These are phyloP conservation scores for Drosophila leontia DNA, from an alignment of 1,140 invertebrate genomes.

Conservation along the genomic window DNA sequence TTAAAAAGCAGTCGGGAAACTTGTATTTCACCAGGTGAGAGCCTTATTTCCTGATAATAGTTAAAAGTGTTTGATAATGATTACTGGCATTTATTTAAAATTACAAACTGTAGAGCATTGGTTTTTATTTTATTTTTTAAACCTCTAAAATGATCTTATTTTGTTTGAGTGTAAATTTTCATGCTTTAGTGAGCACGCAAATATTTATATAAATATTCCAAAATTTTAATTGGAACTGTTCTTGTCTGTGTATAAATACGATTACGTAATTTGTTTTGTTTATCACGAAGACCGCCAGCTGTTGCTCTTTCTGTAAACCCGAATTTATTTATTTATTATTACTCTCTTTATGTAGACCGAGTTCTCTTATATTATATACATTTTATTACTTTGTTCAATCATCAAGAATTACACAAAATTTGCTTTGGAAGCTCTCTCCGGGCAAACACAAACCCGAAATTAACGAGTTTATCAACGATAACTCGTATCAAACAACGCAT, in stretches of 20 bases:
- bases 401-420: not conserved
- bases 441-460: not conserved
- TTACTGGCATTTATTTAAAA: not conserved
- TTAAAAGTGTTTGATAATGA: not conserved
- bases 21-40: not conserved
- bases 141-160: not conserved
- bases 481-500: not conserved
- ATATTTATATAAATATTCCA: not conserved
- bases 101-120: not conserved
- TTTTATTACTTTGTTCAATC: too few species aligned
- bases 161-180: not conserved
- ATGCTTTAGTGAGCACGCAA: not conserved
- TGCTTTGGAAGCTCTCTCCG: not conserved
- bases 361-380: not conserved
- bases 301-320: not conserved
- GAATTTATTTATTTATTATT: not conserved
- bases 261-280: slow-evolving; percentile 11
- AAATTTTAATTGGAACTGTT: not conserved
- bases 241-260: not conserved
- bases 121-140: not conserved
- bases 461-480: slow-evolving; percentile 5
- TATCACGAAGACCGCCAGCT: not conserved
- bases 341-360: not conserved
- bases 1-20: not conserved
- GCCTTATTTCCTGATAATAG: not conserved